These are phyloP conservation scores for Albula goreensis DNA, from an alignment of 2,113 vertebrate genomes.

Conservation along the genomic window DNA sequence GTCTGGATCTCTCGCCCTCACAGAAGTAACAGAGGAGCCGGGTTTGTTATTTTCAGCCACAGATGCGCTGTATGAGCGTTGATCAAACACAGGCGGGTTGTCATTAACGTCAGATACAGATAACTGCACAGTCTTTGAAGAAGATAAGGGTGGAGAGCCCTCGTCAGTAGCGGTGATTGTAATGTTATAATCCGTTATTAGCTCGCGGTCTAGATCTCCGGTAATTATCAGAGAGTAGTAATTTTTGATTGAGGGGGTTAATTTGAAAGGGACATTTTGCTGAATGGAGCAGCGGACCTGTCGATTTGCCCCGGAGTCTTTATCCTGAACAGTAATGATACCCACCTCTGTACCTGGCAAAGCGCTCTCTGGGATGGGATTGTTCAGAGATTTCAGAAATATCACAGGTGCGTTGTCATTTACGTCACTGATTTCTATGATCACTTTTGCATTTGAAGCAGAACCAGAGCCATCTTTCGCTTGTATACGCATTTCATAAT, in stretches of 20 bases:
- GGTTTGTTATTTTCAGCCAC: slow-evolving; percentile 20
- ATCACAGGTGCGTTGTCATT: slow-evolving; percentile 68
- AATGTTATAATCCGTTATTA: slow-evolving; percentile 40
- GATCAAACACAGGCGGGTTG: slow-evolving; percentile 39
- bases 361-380: slow-evolving; percentile 57
- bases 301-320: slow-evolving; percentile 56
- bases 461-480: slow-evolving; percentile 39
- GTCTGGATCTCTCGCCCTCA: slow-evolving; percentile 42
- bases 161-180: slow-evolving; percentile 54
- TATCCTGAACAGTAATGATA: slow-evolving; percentile 59
- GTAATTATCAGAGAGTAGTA: slow-evolving; percentile 61
- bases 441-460: slow-evolving; percentile 50
- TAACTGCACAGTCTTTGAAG: slow-evolving; percentile 36
- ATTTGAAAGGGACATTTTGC: slow-evolving; percentile 48
- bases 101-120: slow-evolving; percentile 37
- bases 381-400: slow-evolving; percentile 51
- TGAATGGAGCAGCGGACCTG: slow-evolving; percentile 46
- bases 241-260: slow-evolving; percentile 35
- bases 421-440: slow-evolving; percentile 58
- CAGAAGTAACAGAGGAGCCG: slow-evolving; percentile 28
- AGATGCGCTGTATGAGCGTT: slow-evolving; percentile 9
- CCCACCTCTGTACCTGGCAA: slow-evolving; percentile 48
- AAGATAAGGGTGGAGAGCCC: slow-evolving; percentile 54
- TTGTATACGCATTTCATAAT: slow-evolving; percentile 38
- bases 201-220: slow-evolving; percentile 54